Evolutionary conservation across 2,113 vertebrate genomes (phyloP), one percentile per base, ranked within the genome.

Genomic region (Empidonax alnorum): DNA sequence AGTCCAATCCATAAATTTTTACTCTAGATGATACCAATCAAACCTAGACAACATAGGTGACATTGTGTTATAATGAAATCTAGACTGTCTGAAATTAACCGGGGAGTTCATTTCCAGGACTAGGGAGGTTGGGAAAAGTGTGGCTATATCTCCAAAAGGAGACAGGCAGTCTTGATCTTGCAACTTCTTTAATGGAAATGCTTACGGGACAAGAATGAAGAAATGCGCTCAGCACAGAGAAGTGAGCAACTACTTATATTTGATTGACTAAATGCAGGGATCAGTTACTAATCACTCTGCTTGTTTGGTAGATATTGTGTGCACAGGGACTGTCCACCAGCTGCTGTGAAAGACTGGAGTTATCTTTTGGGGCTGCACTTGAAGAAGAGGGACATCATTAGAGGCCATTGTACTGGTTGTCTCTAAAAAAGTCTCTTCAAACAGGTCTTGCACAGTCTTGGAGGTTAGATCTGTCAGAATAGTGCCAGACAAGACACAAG

Each of bases 111-210:
- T 69, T 13, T 42, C 7, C 10, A 56, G 52, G 39, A 68, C 4
- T 2, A 12, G 27, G 12, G 22, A 89, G 22, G 10, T 15, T 79
- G 49, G 73, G 19, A 82, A 31, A 3, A 75, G 15, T 28, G n/a
- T 2, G 33, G 8, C 9, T 68, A 0, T 25, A 8, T 16, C 20
- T 25, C 33, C 22, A 27, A 69, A 56, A 72, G 5, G 3, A 78
- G 19, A 10, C 1, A 0, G 31, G 20, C 13, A 84, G 31, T 22
- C 10, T 27, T 35, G 7, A 7, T n/a, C 23, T 18, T 61, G 9
- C 27, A 86, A 67, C 17, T 28, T 14, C 22, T 44, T 69, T 33
- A 10, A 41, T 28, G 49, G 52, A 78, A 62, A 78, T 42, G 6
- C 3, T 55, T 23, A 7, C 5, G 22, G n/a, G 19, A 75, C 22